A percentile compares a stretch with the other conserved stretches of the same genome.
Evolutionary conservation across 2,888 invertebrate species (phyloP).

Genomic region (Cremastinae sp.): DNA sequence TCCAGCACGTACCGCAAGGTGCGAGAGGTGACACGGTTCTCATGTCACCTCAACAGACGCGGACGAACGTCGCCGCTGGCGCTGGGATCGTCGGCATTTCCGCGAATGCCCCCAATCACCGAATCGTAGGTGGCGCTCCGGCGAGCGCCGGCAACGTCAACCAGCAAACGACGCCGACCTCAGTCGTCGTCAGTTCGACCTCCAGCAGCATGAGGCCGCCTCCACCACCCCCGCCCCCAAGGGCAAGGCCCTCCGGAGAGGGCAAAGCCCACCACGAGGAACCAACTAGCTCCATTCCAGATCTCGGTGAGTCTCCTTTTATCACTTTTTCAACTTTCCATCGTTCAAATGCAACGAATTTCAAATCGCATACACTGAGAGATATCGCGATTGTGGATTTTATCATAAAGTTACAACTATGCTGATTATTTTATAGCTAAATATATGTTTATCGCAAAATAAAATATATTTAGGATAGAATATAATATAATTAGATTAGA

Average conservation of each 20-base stretch:
- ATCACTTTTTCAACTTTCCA: conserved; percentile 2
- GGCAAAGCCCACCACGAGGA: conserved; percentile 85
- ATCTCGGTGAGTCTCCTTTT: conserved; percentile 87
- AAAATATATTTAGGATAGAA: too few species aligned
- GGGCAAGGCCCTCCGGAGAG: conserved; percentile 81
- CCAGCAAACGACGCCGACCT: conserved; percentile 62
- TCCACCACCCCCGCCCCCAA: conserved; percentile 81
- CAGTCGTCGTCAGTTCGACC: conserved; percentile 81
- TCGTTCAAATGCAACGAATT: too few species aligned
- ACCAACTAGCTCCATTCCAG: conserved; percentile 93
- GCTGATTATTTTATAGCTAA: too few species aligned
- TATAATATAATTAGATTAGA: too few species aligned
- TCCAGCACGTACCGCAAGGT: conserved; percentile 74
- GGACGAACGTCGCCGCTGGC: conserved; percentile 45
- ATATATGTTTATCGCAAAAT: too few species aligned
- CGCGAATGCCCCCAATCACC: conserved; percentile 48
- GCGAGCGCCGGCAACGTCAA: conserved; percentile 3
- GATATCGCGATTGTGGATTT: too few species aligned
- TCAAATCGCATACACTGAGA: too few species aligned
- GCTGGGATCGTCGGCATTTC: neutral
- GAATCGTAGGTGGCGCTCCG: conserved; percentile 6
- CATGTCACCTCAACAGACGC: conserved; percentile 78
- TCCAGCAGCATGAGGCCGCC: conserved; percentile 84
- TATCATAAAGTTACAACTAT: too few species aligned
- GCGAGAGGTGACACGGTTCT: conserved; percentile 80